Conservation (phyloP, 37 sponge, comb jelly and placozoan species). For the Theonella swinhoei region DNA sequence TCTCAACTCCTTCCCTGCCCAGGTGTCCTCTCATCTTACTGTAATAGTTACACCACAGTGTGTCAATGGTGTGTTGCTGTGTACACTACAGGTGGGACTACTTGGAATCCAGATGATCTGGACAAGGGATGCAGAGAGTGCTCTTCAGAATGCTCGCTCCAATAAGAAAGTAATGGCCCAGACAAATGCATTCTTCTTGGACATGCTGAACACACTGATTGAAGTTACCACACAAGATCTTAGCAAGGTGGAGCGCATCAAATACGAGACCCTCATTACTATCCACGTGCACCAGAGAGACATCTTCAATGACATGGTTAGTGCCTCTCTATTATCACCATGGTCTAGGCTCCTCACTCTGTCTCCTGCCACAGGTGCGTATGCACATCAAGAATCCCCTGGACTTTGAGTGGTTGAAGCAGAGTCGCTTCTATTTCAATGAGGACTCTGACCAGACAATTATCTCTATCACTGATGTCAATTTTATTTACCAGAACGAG, state of each 20-base stretch:
- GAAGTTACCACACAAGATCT: slow-evolving; percentile 86
- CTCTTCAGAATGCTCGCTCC: slow-evolving; percentile 70
- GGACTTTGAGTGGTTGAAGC: slow-evolving; percentile 99
- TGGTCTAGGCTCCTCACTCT: not conserved
- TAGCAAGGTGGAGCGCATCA: slow-evolving; percentile 75
- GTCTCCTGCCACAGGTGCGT: slow-evolving; percentile 34
- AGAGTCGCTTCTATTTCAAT: slow-evolving; percentile 95
- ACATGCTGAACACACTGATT: slow-evolving; percentile 87
- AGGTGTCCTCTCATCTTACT: slow-evolving; percentile 13
- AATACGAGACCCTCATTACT: slow-evolving; percentile 92
- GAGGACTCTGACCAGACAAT: slow-evolving; percentile 83
- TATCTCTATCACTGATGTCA: slow-evolving; percentile 96
- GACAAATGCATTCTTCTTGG: slow-evolving; percentile 81
- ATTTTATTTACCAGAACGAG: slow-evolving; percentile 96
- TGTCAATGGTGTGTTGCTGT: not conserved
- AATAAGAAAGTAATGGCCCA: slow-evolving; percentile 86
- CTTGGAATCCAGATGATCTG: slow-evolving; percentile 96
- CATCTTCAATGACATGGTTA: slow-evolving; percentile 88
- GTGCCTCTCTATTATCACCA: not conserved
- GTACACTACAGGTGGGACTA: slow-evolving; percentile 79
- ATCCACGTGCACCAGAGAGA: slow-evolving; percentile 97
- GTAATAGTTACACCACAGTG: not conserved
- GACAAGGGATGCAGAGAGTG: slow-evolving; percentile 91
- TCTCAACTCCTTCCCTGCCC: slow-evolving; percentile 80
- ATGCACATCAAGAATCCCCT: slow-evolving; percentile 80